phyloP scores from a whole-genome alignment of 2,888 invertebrate genomes.

The Carpatolechia fugitivella region DNA sequence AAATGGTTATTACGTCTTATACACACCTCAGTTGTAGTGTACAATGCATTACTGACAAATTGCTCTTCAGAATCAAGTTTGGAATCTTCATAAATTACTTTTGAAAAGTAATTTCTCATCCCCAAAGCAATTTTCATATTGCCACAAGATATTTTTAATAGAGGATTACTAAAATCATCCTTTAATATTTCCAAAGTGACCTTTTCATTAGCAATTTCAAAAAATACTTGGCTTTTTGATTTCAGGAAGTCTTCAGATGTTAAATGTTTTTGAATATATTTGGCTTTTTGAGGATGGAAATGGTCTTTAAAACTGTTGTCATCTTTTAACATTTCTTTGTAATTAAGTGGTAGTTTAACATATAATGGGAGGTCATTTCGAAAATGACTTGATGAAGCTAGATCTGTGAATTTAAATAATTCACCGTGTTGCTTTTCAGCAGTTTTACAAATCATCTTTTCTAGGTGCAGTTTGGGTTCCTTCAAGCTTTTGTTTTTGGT shows the following conservation, averaged over 20 bases:
- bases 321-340: slow-evolving; percentile 37
- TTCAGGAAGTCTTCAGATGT: slow-evolving; percentile 48
- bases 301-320: slow-evolving; percentile 27
- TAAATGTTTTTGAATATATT: slow-evolving; percentile 37
- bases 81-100: slow-evolving; percentile 42
- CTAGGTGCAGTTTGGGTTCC: slow-evolving; percentile 31
- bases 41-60: slow-evolving; percentile 43
- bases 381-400: slow-evolving; percentile 14
- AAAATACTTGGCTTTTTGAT: slow-evolving; percentile 35
- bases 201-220: slow-evolving; percentile 41
- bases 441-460: slow-evolving; percentile 38
- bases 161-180: slow-evolving; percentile 45
- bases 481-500: slow-evolving; percentile 33
- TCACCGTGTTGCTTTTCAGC: slow-evolving; percentile 34
- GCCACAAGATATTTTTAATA: slow-evolving; percentile 42
- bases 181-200: slow-evolving; percentile 43
- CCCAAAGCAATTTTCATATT: slow-evolving; percentile 41
- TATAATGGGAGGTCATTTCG: slow-evolving; percentile 35
- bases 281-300: slow-evolving; percentile 35
- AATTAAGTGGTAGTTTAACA: slow-evolving; percentile 48
- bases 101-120: slow-evolving; percentile 53
- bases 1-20: not conserved
- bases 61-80: slow-evolving; percentile 29
- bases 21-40: slow-evolving; percentile 53
- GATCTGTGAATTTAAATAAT: slow-evolving; percentile 42